phyloP scores from a whole-genome alignment of 2,113 vertebrate genomes.

The Columba janthina region DNA sequence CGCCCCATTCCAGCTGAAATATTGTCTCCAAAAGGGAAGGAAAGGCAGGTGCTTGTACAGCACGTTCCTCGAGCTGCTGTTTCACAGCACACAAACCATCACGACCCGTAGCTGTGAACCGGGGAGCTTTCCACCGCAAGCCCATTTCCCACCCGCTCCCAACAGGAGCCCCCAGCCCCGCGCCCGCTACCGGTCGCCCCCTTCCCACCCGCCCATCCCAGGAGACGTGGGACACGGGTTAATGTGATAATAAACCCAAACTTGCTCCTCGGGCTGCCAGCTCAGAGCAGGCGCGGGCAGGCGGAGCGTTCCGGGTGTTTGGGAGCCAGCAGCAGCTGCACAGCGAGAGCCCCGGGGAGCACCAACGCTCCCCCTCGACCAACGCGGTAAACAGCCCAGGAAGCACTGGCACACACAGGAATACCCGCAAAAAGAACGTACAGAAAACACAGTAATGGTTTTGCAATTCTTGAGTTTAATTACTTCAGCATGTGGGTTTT shows the following conservation, averaged over 20 bases:
- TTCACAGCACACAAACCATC: background rate
- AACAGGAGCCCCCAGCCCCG: no score
- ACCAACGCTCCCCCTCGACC: background rate
- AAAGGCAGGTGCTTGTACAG: background rate
- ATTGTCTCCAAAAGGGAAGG: background rate
- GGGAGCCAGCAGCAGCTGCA: background rate
- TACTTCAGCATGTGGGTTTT: background rate
- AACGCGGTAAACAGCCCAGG: background rate
- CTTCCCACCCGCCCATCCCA: no score
- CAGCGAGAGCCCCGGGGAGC: background rate
- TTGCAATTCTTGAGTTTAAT: constrained; percentile 52
- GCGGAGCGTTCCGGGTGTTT: no score
- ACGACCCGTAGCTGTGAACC: no score
- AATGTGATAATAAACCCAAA: background rate
- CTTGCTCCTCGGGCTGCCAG: background rate
- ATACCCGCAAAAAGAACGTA: background rate
- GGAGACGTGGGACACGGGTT: no score
- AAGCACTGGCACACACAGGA: background rate
- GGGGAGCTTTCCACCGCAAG: background rate
- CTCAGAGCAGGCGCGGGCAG: background rate
- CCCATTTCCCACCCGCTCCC: background rate
- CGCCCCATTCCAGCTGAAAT: background rate
- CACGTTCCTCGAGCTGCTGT: background rate
- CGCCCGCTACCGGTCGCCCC: no score
- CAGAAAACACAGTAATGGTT: background rate